Percentiles rank a stretch among this genome's conserved stretches.
phyloP scores from a whole-genome alignment of 2,888 invertebrate genomes.

The Diaprepes abbreviatus region DNA sequence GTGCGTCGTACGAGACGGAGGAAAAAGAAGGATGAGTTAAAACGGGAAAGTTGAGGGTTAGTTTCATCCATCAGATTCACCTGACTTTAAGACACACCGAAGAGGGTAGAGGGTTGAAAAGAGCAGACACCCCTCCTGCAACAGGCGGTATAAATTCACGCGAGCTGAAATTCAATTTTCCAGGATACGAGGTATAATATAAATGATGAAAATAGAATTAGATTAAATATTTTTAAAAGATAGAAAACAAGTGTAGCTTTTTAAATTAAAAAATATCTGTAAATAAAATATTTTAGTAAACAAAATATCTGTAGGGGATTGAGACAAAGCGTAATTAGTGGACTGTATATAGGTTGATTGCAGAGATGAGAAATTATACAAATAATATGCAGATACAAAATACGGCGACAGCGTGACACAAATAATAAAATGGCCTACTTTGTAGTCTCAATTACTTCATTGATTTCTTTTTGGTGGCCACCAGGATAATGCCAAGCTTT shows the following conservation, averaged over 20 bases:
- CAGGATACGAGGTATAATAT: neutral
- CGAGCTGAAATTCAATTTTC: slow-evolving; percentile 36
- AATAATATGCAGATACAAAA: no score
- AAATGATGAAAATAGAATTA: neutral
- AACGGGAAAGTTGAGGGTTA: slow-evolving; percentile 44
- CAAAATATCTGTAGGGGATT: no score
- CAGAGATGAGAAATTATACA: no score
- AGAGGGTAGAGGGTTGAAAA: slow-evolving; percentile 14
- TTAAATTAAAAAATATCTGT: no score
- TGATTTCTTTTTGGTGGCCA: no score
- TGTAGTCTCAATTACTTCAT: no score
- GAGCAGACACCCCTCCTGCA: slow-evolving; percentile 24
- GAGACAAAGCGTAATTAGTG: no score
- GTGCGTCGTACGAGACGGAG: neutral
- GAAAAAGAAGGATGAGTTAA: slow-evolving; percentile 39
- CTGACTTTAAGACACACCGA: slow-evolving; percentile 40
- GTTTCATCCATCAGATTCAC: slow-evolving; percentile 47
- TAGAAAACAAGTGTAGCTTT: neutral
- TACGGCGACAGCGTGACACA: no score
- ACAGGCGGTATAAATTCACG: slow-evolving; percentile 44
- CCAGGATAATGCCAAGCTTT: no score
- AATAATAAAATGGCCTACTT: no score
- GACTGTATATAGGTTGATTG: no score
- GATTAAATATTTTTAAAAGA: neutral
- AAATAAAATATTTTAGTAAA: no score